Conservation (phyloP, 1,140 invertebrate genomes). For the Drosophila busckii region DNA sequence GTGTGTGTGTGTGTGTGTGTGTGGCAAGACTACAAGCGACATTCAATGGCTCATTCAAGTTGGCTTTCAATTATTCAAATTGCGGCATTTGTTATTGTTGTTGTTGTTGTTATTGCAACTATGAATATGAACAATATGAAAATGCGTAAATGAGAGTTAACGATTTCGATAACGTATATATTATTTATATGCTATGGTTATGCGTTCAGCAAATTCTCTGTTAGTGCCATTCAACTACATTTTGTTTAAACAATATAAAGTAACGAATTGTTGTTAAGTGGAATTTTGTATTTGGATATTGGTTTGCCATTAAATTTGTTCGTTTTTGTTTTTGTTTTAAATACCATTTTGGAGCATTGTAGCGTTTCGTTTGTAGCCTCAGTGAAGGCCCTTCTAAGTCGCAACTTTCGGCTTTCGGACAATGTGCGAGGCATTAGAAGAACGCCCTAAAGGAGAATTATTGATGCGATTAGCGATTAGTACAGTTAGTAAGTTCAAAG, state of each 20-base stretch:
- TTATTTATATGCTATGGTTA: no score
- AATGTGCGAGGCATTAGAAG: constrained; percentile 92
- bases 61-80: no score
- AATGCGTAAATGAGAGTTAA: no score
- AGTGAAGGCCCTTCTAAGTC: constrained; percentile 90
- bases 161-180: no score
- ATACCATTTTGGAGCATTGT: constrained; percentile 92
- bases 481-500: constrained; percentile 30
- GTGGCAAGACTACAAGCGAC: constrained; percentile 3
- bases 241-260: no score
- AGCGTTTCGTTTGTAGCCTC: constrained; percentile 92
- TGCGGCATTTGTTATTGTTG: no score
- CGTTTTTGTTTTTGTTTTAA: constrained; percentile 42
- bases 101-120: no score
- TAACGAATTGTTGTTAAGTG: constrained; percentile 4
- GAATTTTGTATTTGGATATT: constrained; percentile 5
- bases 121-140: no score
- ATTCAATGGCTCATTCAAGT: neutral
- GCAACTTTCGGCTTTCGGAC: constrained; percentile 89
- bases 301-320: constrained; percentile 16
- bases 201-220: no score
- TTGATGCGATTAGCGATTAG: constrained; percentile 67
- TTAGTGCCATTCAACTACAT: no score
- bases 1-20: neutral
- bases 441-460: constrained; percentile 84